Conservation (phyloP, 2,888 invertebrate genomes). For the Metalampra italica region DNA sequence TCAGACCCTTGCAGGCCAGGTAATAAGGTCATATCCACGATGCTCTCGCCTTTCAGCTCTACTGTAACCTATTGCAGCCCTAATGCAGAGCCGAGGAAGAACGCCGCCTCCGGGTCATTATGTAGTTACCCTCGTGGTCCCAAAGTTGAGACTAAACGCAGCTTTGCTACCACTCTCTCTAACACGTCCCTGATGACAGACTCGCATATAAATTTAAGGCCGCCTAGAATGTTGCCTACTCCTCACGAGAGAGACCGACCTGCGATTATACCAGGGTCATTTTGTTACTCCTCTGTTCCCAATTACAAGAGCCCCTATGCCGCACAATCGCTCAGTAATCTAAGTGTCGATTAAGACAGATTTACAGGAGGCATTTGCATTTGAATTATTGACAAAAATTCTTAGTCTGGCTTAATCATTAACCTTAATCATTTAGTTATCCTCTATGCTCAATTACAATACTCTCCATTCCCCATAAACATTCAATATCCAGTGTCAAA, state of each 20-base stretch:
- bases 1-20: not conserved
- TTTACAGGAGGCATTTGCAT: too few species aligned
- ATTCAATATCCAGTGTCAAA: too few species aligned
- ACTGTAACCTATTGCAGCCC: conserved; percentile 5
- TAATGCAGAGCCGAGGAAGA: not conserved
- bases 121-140: not conserved
- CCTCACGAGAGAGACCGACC: conserved; percentile 34
- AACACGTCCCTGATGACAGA: conserved; percentile 11
- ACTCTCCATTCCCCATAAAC: too few species aligned
- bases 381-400: too few species aligned
- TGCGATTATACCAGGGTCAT: conserved; percentile 23
- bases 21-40: conserved; percentile 27
- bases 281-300: conserved; percentile 28
- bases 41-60: conserved; percentile 33
- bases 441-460: too few species aligned
- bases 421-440: too few species aligned
- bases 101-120: not conserved
- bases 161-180: too few species aligned
- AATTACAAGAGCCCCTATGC: conserved; percentile 28
- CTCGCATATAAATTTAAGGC: not conserved
- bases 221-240: conserved; percentile 18
- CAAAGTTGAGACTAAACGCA: too few species aligned
- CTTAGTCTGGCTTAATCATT: too few species aligned
- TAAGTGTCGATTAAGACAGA: not conserved
- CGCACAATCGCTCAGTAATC: not conserved